A percentile compares a stretch with the other conserved stretches of the same genome.
These are phyloP conservation scores for Scleropages formosus DNA, from an alignment of 2,797 vertebrate genomes.

Conservation along the genomic window DNA sequence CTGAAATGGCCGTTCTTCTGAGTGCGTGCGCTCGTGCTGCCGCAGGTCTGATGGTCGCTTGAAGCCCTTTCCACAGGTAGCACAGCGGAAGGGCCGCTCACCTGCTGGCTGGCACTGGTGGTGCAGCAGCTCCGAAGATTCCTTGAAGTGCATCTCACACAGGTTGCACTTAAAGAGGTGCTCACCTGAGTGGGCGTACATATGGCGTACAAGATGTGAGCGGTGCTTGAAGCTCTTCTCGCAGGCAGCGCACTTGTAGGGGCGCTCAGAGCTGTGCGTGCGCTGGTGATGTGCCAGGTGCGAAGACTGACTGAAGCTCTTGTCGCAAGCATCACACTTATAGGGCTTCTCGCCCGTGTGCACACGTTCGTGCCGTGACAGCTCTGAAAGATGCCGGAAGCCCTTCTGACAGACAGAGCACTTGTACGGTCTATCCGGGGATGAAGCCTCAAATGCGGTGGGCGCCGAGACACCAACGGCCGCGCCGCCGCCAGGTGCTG, in stretches of 20 bases:
- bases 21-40: conserved; percentile 95
- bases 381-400: conserved; percentile 94
- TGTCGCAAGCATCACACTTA: conserved; percentile 93
- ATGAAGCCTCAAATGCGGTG: conserved; percentile 64
- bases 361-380: conserved; percentile 89
- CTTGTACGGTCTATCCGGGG: conserved; percentile 86
- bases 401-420: conserved; percentile 95
- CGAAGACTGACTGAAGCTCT: conserved; percentile 97
- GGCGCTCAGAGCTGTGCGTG: conserved; percentile 92
- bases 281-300: conserved; percentile 96
- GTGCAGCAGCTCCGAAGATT: conserved; percentile 93
- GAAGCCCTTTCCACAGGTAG: conserved; percentile 91
- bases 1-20: conserved; percentile 96
- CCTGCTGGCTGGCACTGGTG: conserved; percentile 94
- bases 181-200: conserved; percentile 94
- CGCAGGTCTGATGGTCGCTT: conserved; percentile 92
- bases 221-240: conserved; percentile 99
- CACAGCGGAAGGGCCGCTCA: conserved; percentile 89
- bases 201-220: conserved; percentile 95
- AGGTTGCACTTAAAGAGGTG: conserved; percentile 95
- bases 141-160: conserved; percentile 95
- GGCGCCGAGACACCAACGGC: conserved; percentile 64
- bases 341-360: conserved; percentile 96
- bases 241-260: conserved; percentile 93
- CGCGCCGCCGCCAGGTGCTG: conserved; percentile 64